Evolutionary conservation across 1,140 invertebrate species (phyloP), one percentile per base, ranked within the genome.

Genomic region (Lethocerus indicus): DNA sequence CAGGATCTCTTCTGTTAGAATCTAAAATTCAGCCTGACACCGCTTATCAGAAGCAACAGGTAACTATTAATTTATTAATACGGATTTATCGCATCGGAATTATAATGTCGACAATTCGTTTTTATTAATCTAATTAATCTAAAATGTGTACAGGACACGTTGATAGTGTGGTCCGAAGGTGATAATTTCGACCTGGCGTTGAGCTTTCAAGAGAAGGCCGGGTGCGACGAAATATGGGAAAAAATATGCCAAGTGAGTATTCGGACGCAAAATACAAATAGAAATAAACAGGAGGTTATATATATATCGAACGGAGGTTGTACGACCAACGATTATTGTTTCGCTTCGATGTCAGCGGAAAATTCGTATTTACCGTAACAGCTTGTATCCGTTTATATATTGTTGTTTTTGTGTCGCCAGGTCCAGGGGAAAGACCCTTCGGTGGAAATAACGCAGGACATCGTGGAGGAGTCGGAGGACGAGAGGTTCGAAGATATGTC

Each of bases 91-190:
- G 45, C n/a, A 35, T 35, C 32, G n/a, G 32, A 12, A 41, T 27
- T 41, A 50, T 24, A 46, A 41, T 42, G 37, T 29, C 28, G 27
- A 50, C 29, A 32, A 39, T 44, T 52, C 25, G 25, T 44, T 49
- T 45, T 50, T 23, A 7, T n/a, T 50, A 50, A 13, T 39, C 23
- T n/a, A 6, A 39, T 39, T 12, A 39, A 39, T n/a, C 13, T 20
- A 28, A 18, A 2, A 1, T 44, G 27, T 26, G 66, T 67, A 41
- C 59, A 79, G 75, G 94, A 98, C 64, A 98, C 94, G 28, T 70
- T 99, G 51, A 99, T 99, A 64, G 95, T 99, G n/a, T 99, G 96
- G 96, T 97, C 95, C 13, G 95, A 99, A 71, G 90, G 90, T 50
- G 95, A 98, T 61, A 95, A 96, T 64, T 97, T 94, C 70, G 95